Base-by-base conservation (phyloP, 2,888 invertebrate genomes). In the Chrysotoxum bicinctum region DNA sequence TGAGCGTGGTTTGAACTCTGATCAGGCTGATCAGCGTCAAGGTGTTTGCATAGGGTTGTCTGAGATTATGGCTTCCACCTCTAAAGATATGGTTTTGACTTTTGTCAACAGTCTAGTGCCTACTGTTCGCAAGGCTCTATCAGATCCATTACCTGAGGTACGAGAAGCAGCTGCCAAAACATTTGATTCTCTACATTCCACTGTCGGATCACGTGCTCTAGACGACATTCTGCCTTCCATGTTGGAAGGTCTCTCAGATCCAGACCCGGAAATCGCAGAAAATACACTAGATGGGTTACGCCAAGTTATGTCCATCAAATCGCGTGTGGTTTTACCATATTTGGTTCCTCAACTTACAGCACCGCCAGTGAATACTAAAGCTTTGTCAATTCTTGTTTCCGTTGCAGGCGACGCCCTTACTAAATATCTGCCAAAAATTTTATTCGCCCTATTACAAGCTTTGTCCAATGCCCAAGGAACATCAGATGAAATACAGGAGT, bases 1-100 rank as follows among this genome's bases (percentile, higher is more conserved):
- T 87, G 99, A 99, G 92, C 94, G 95, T 87, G 99, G 99, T 1
- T 93, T 99, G 87, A 96, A 96, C 89, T 98, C 98, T 0, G 96
- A 97, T 58, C 96, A 97, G 88, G 93, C 98, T 0, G 99, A 99
- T 93, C 98, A 99, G 93, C 94, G 99, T 16, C 98, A 99, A 92
- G 99, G 99, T 87, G 99, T 99, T 9, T 99, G 99, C 92, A 98
- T 99, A 90, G 99, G 98, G 0, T 94, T 99, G 37, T 97, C 98
- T 0, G 99, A 99, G 94, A 99, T 99, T 89, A 98, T 99, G 96
- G 96, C 96, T 6, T 98, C 98, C 64, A 99, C 99, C 5, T 98
- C 97, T 77, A 95, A 95, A 89, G 99, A 99, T 90, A 97, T 98
- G 95, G 98, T 98, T 60, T 93, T 98, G 52, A 96, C 97, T 84